phyloP scores from a whole-genome alignment of 2,113 vertebrate genomes.

The Stegostoma tigrinum region DNA sequence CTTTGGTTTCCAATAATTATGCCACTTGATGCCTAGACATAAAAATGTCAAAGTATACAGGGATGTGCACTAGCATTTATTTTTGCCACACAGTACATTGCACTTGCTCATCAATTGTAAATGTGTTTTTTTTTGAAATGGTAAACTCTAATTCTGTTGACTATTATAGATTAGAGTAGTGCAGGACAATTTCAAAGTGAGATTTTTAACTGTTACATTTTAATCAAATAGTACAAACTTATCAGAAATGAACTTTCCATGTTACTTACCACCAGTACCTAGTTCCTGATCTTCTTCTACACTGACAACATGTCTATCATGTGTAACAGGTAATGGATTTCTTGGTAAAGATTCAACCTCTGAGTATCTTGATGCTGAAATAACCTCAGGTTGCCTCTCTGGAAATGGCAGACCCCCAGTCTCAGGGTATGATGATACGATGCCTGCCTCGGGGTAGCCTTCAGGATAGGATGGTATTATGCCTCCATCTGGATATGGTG shows the following conservation, averaged over 20 bases:
- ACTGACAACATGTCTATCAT: constrained; percentile 56
- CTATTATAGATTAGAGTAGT: not conserved
- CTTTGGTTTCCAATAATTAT: not conserved
- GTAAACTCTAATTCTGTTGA: not conserved
- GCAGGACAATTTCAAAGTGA: not conserved
- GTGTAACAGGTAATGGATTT: constrained; percentile 43
- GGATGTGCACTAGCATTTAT: not conserved
- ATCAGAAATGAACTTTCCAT: not conserved
- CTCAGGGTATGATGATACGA: constrained; percentile 26
- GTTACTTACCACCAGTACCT: constrained; percentile 67
- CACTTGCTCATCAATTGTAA: not conserved
- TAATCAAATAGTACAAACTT: not conserved
- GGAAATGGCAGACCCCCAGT: not conserved
- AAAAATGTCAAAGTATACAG: not conserved
- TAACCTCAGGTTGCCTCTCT: not conserved
- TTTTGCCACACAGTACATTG: not conserved
- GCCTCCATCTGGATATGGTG: constrained; percentile 26
- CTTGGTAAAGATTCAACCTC: constrained; percentile 35
- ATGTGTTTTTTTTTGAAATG: not conserved
- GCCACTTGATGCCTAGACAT: not conserved
- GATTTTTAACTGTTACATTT: not conserved
- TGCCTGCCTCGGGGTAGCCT: not conserved
- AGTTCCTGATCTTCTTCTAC: constrained; percentile 67
- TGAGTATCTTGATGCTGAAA: not conserved
- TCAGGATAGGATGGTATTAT: constrained; percentile 31